Evolutionary conservation across 2,888 invertebrate species (phyloP).

Genomic region (Apotomis turbidana): DNA sequence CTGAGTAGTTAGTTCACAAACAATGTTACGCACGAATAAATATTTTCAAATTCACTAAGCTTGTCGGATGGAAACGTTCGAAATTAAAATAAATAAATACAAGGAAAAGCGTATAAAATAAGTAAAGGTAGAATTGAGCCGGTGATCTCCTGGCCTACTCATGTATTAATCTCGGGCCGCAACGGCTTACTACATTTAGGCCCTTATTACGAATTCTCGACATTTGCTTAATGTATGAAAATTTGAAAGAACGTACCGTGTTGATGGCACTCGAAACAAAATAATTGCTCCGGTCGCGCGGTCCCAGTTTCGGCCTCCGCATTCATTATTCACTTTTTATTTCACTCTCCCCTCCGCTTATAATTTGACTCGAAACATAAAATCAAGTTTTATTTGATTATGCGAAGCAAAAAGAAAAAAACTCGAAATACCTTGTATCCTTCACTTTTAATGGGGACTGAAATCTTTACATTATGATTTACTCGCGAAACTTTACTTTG

Average conservation of each 20-base stretch:
- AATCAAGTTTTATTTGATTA: slow-evolving; percentile 84
- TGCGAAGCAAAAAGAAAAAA: slow-evolving; percentile 70
- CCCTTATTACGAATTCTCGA: slow-evolving; percentile 81
- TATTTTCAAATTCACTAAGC: background rate
- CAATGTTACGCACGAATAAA: slow-evolving; percentile 7
- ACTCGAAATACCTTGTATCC: slow-evolving; percentile 70
- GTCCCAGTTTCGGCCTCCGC: slow-evolving; percentile 78
- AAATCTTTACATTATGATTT: slow-evolving; percentile 65
- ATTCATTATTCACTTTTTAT: slow-evolving; percentile 84
- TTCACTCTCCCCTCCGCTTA: slow-evolving; percentile 80
- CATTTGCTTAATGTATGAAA: slow-evolving; percentile 83
- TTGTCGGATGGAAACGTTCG: background rate
- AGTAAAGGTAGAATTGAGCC: background rate
- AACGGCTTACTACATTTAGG: slow-evolving; percentile 65
- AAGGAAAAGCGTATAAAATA: background rate
- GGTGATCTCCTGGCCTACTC: slow-evolving; percentile 14
- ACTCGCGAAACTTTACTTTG: slow-evolving; percentile 60
- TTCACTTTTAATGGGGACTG: slow-evolving; percentile 71
- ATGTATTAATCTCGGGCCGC: slow-evolving; percentile 8
- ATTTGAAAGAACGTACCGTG: slow-evolving; percentile 82
- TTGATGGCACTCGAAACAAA: slow-evolving; percentile 83
- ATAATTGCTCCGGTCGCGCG: slow-evolving; percentile 82
- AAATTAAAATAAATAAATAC: background rate
- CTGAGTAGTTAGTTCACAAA: slow-evolving; percentile 21
- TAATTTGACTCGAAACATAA: slow-evolving; percentile 83